Conservation (phyloP, 1,140 invertebrate species). For the Hylyphantes graminicola region DNA sequence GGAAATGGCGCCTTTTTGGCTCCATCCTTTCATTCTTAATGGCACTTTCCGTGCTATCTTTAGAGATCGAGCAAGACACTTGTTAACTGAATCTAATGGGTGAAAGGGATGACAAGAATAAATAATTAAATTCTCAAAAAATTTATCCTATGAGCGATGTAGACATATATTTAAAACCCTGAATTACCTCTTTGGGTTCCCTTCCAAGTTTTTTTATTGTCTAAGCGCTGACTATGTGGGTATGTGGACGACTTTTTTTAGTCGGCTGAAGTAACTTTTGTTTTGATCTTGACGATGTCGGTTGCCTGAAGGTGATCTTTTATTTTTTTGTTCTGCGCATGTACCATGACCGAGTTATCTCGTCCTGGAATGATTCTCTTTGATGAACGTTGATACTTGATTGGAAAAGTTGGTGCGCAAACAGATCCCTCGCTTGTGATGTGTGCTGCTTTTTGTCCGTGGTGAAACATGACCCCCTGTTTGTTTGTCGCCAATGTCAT, state of each 20-base stretch:
- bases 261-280: slow-evolving; percentile 49
- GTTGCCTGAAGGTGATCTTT: slow-evolving; percentile 48
- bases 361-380: slow-evolving; percentile 36
- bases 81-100: slow-evolving; percentile 33
- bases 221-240: background rate
- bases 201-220: slow-evolving; percentile 36
- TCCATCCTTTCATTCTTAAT: slow-evolving; percentile 26
- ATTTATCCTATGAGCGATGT: background rate
- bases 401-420: slow-evolving; percentile 33
- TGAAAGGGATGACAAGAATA: slow-evolving; percentile 1
- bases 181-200: slow-evolving; percentile 15
- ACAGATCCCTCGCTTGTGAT: slow-evolving; percentile 38
- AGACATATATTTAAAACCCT: slow-evolving; percentile 8
- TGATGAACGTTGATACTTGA: slow-evolving; percentile 48
- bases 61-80: slow-evolving; percentile 23
- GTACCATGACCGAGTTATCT: slow-evolving; percentile 55
- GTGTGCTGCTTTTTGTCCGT: slow-evolving; percentile 32
- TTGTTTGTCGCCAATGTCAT: slow-evolving; percentile 50
- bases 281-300: slow-evolving; percentile 52
- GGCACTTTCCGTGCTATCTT: slow-evolving; percentile 16
- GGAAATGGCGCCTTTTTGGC: slow-evolving; percentile 15
- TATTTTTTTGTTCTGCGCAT: slow-evolving; percentile 53
- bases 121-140: background rate
- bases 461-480: slow-evolving; percentile 53
- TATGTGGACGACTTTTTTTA: slow-evolving; percentile 51